Conservation (phyloP, 2,888 invertebrate genomes). For the Dolomedes plantarius region DNA sequence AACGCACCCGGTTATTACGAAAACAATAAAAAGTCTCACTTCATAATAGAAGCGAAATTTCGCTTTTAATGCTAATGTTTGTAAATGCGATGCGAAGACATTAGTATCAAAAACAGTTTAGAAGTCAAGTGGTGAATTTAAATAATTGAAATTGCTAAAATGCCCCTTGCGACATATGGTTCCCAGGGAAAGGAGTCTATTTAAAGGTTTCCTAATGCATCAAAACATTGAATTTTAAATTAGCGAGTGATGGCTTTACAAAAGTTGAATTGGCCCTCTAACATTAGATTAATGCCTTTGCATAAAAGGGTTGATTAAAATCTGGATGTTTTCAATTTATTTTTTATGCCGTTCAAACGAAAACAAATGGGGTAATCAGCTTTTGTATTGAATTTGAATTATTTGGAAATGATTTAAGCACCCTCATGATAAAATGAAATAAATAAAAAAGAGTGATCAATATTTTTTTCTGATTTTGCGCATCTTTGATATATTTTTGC, state of each 20-base stretch:
- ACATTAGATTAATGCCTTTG: neutral
- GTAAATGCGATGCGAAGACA: slow-evolving; percentile 1
- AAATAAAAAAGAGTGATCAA: no score
- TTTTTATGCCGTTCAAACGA: no score
- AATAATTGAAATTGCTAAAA: slow-evolving; percentile 11
- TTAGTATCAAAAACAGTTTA: slow-evolving; percentile 41
- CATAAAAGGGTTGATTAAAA: neutral
- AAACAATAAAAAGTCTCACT: neutral
- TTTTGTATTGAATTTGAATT: no score
- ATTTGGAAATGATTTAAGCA: no score
- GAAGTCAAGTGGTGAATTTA: neutral
- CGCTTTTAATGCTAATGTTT: slow-evolving; percentile 40
- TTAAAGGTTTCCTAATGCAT: neutral
- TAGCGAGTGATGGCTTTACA: neutral
- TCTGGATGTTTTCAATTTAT: neutral
- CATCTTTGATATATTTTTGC: no score
- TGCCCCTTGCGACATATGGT: neutral
- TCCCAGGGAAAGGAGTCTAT: neutral
- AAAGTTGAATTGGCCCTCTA: neutral
- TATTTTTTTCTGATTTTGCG: no score
- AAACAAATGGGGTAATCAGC: no score
- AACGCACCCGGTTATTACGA: neutral
- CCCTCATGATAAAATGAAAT: no score
- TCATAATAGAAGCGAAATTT: neutral
- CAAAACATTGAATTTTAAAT: neutral